Evolutionary conservation across 2,888 invertebrate species (phyloP), one percentile per base, ranked within the genome.

Genomic region (Epistrophe eligans): DNA sequence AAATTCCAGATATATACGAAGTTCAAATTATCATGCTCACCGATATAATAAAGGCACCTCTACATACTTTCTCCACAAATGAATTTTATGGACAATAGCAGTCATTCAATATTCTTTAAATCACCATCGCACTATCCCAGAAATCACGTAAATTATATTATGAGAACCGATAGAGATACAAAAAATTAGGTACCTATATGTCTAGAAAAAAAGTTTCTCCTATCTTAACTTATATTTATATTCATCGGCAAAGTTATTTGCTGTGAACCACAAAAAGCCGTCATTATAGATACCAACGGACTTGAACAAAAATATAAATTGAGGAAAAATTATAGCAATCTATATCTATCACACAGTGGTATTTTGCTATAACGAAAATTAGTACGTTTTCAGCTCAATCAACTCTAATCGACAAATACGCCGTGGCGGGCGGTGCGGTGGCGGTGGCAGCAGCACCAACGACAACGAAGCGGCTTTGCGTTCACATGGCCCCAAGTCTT

Each of bases 401-500:
- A 83, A 79, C 83, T 71, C 62, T 82, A 85, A 82, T 77, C 82
- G 74, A 85, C 82, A 79, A 76, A 71, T 32, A 19, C 5, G 43
- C 28, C 38, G 62, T 28, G 6, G 9, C 8, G 24, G 3, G 24
- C 4, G 19, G 19, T 2, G 62, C 43, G 6, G 9, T 13, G 24
- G 24, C 4, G 19, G 19, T 2, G 45, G n/a, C 17, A 13, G 19
- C 4, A 13, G 19, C 5, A 28, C 7, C 17, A 13, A 15, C 11
- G 11, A 4, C 62, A 3, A 40, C 43, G 9, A 24, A 24, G 15
- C 24, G 62, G 40, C 62, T 62, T 62, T 9, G 35, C 15, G 48
- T 74, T 82, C 79, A 87, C 83, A 83, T 76, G 83, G 79, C 85
- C 83, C 11, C 77, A 71, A 76, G 85, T 74, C 40, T 70, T 73